Evolutionary conservation across 2,113 vertebrate species (phyloP).

Genomic region (Channa argus): DNA sequence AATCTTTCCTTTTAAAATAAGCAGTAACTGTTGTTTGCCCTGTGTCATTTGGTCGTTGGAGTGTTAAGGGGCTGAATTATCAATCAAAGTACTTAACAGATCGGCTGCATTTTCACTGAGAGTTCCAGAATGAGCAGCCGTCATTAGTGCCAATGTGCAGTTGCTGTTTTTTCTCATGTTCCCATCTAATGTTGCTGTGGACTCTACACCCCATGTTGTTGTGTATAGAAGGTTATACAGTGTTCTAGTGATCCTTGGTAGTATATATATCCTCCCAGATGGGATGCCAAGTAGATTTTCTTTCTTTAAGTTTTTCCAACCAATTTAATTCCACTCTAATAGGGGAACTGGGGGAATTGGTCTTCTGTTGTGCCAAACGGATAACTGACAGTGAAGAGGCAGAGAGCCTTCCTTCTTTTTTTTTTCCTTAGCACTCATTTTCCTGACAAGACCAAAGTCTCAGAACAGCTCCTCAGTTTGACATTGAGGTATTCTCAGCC

Average conservation of each 20-base stretch:
- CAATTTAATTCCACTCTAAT: constrained; percentile 12
- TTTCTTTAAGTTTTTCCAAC: neutral
- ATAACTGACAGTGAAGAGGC: constrained; percentile 1
- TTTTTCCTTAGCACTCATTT: neutral
- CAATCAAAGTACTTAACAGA: too few species aligned
- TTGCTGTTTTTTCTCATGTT: neutral
- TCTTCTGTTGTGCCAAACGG: neutral
- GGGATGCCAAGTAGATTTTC: neutral
- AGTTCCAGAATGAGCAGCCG: constrained; percentile 1
- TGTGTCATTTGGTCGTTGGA: too few species aligned
- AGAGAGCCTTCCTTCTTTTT: neutral
- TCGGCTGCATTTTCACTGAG: neutral
- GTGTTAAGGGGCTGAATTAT: too few species aligned
- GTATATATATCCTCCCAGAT: neutral
- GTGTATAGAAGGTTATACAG: neutral
- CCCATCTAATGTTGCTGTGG: constrained; percentile 10
- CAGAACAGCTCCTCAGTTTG: constrained; percentile 3
- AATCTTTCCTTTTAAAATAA: too few species aligned
- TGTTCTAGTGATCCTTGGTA: neutral
- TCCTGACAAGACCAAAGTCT: neutral
- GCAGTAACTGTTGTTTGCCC: too few species aligned
- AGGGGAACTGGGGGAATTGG: neutral
- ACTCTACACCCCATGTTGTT: neutral
- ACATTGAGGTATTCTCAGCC: constrained; percentile 12
- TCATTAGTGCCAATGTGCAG: constrained; percentile 3